phyloP scores from a whole-genome alignment of 1,140 invertebrate species.

The Scaptomyza pallida region DNA sequence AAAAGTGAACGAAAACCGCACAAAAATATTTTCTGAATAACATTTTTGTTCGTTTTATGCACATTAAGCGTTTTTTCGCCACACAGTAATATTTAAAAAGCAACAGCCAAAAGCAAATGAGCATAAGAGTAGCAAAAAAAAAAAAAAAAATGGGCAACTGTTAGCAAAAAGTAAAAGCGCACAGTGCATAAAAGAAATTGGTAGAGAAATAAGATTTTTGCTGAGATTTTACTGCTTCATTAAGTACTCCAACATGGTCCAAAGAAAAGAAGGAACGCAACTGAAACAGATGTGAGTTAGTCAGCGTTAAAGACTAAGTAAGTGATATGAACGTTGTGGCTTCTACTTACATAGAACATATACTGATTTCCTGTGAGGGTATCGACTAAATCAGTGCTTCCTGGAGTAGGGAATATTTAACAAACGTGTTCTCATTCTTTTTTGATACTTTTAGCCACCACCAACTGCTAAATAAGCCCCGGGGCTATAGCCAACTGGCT shows the following conservation, averaged over 20 bases:
- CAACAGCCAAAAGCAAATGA: conserved; percentile 52
- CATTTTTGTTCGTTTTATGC: conserved; percentile 31
- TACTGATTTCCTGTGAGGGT: conserved; percentile 23
- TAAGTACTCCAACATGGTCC: conserved; percentile 21
- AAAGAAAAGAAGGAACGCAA: conserved; percentile 6
- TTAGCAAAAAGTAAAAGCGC: conserved; percentile 21
- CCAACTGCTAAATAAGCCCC: conserved; percentile 51
- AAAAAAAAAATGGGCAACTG: conserved; percentile 15
- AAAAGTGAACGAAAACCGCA: conserved; percentile 36
- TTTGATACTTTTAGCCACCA: conserved; percentile 15
- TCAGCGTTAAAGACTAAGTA: not conserved
- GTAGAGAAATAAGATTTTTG: conserved; percentile 48
- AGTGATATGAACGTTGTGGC: conserved; percentile 1
- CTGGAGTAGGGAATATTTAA: conserved; percentile 17
- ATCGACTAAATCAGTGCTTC: conserved; percentile 25
- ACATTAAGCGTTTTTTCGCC: conserved; percentile 46
- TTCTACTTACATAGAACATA: not conserved
- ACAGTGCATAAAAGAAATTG: conserved; percentile 25
- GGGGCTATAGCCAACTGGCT: conserved; percentile 60
- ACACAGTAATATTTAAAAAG: conserved; percentile 36
- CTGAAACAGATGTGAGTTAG: conserved; percentile 2
- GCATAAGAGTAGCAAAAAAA: conserved; percentile 33
- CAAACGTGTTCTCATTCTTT: conserved; percentile 15
- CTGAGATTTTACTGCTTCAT: conserved; percentile 59
- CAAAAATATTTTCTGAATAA: conserved; percentile 22